phyloP scores from a whole-genome alignment of 2,797 vertebrate genomes.

The Urosaurus nigricauda region DNA sequence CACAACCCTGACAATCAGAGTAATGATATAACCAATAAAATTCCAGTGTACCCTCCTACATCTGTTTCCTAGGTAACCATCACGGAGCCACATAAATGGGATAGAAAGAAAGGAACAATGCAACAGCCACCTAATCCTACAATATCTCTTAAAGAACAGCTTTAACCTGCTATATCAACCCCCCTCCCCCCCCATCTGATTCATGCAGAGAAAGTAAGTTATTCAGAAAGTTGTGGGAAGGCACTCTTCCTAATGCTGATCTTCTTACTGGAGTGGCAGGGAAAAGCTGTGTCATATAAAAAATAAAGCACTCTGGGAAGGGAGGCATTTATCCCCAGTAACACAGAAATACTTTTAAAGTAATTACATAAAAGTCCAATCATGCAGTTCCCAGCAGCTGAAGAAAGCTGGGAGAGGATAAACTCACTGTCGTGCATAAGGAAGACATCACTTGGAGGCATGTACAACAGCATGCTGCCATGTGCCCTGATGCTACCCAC shows the following conservation, averaged over 20 bases:
- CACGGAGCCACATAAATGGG: constrained; percentile 67
- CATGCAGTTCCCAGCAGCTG: not conserved
- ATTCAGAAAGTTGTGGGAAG: constrained; percentile 15
- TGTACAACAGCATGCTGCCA: too few species aligned
- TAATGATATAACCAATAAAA: constrained; percentile 71
- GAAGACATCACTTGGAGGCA: not conserved
- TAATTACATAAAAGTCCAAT: not conserved
- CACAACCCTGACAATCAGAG: constrained; percentile 65
- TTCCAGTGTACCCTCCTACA: constrained; percentile 70
- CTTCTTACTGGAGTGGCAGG: not conserved
- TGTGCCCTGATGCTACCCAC: not conserved
- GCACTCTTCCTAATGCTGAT: not conserved
- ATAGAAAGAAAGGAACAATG: constrained; percentile 60
- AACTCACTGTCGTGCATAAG: not conserved
- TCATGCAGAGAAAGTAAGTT: not conserved
- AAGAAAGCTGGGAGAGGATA: not conserved
- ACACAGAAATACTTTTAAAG: not conserved
- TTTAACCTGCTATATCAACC: not conserved
- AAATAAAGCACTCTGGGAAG: too few species aligned
- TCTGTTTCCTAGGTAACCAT: constrained; percentile 83
- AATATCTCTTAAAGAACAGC: constrained; percentile 13
- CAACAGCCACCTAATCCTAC: constrained; percentile 45
- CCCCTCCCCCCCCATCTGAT: not conserved
- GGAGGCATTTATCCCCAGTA: not conserved
- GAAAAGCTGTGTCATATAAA: not conserved